Conservation (phyloP, 2,113 vertebrate species). For the Nothoprocta perdicaria region DNA sequence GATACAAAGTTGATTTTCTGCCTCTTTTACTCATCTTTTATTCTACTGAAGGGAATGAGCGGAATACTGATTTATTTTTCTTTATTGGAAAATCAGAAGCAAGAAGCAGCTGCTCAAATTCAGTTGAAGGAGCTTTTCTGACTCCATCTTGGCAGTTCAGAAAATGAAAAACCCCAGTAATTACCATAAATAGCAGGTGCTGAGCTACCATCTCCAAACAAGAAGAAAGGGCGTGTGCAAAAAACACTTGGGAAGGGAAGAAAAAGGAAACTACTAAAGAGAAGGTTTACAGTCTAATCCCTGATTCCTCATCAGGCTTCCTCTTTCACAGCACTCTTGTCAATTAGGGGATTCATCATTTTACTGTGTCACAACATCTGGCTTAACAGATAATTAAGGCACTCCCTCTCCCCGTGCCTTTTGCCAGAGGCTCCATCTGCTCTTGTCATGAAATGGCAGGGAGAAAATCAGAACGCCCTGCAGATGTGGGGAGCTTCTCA, state of each 20-base stretch:
- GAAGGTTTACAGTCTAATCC: background rate
- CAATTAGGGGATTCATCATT: background rate
- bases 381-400: background rate
- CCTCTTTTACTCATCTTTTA: background rate
- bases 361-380: background rate
- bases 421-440: background rate
- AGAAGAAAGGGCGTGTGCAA: background rate
- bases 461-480: background rate
- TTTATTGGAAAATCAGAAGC: background rate
- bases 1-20: background rate
- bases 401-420: background rate
- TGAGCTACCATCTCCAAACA: background rate
- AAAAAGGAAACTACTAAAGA: background rate
- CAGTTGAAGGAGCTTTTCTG: background rate
- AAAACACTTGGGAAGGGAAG: background rate
- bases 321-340: background rate
- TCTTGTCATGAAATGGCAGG: background rate
- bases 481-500: background rate
- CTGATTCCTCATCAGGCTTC: background rate
- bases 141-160: background rate
- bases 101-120: background rate
- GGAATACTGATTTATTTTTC: no score
- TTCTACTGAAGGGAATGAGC: no score
- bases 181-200: background rate
- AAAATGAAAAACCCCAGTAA: background rate